Base-by-base conservation (phyloP, 2,888 invertebrate genomes). In the Calameuta filiformis region DNA sequence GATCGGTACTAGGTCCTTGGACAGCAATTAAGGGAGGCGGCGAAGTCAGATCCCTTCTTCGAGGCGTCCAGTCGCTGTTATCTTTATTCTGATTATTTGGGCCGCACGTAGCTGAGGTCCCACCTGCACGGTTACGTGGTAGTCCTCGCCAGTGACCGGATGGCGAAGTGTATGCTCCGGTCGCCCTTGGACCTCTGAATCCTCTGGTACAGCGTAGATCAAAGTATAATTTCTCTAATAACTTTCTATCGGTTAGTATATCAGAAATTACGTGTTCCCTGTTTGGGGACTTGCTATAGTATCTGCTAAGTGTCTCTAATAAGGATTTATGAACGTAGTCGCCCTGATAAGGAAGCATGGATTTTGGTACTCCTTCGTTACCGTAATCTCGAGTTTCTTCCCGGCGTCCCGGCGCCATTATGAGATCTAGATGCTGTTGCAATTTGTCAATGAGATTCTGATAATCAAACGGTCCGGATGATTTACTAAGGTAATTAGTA, bases 181-280 rank as follows among this genome's bases (percentile, higher is more conserved):
- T 90, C 1, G 89, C 89, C 33, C 90, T 84, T 4, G 91, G 90
- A 31, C 93, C 92, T 40, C 93, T 86, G 81, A 94, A 94, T 0
- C 93, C 93, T 82, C 95, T 94, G 35, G 95, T 94, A 86, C 95
- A 95, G 82, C 95, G 93, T 83, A 96, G 92, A 87, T 96, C 95
- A 88, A 95, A 95, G 88, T 96, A 95, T 40, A 96, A 92, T 89
- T 94, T 95, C 90, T 95, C 96, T 76, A 97, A 92, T 35, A 96
- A 92, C 87, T 94, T 95, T 85, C 96, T 93, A 89, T 97, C 95
- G 12, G 95, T 95, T 76, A 96, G 91, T 76, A 96, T 92, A 86
- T 95, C 95, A 76, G 95, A 95, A 84, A 96, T 95, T 79, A 96
- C 94, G 89, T 93, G 94, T 82, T 96, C 95, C 79, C 95, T 93